Evolutionary conservation across 2,888 invertebrate species (phyloP), one percentile per base, ranked within the genome.

Genomic region (Beris chalybata): DNA sequence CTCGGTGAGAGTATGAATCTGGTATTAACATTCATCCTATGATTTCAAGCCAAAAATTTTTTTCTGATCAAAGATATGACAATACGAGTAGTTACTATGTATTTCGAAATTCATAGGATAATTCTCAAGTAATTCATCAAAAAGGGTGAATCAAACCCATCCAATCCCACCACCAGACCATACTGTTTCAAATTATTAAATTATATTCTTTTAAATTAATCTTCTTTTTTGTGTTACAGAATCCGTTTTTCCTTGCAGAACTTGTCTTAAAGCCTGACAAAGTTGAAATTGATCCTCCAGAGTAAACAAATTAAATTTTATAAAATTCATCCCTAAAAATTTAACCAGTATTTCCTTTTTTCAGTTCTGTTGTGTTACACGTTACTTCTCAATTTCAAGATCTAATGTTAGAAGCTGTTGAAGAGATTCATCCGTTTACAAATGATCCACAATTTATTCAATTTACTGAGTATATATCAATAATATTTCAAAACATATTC

Each of bases 391-490:
- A 86, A 74, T 81, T 91, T 15, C 84, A 88, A 12, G 79, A 80
- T 44, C 83, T 86, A 67, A 90, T 90, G 88, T 84, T 85, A 70
- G 87, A 90, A 73, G 85, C 87, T 50, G 86, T 90, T 0, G 82
- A 86, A 29, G 84, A 83, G n/a, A 86, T 92, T 29, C 85, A 86
- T 71, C 87, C 90, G 67, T 87, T 89, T 65, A 85, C 93, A 0
- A 86, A 87, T 47, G 93, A 94, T 73, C 81, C 85, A 2, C 78
- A 83, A 29, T 88, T 90, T 73, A 83, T 86, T 73, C 85, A 88
- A 61, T 93, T 93, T 73, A 92, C 91, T 4, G 87, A 89, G 86
- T 80, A 73, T 65, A 70, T 45, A 47, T 44, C 22, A 22, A 22
- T 22, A 22, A 22, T 22, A 22, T 22, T 22, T 2, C 22, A 22